Base-by-base conservation (phyloP, 37 sponge, comb jelly and placozoan genomes). In the Bolinopsis microptera region DNA sequence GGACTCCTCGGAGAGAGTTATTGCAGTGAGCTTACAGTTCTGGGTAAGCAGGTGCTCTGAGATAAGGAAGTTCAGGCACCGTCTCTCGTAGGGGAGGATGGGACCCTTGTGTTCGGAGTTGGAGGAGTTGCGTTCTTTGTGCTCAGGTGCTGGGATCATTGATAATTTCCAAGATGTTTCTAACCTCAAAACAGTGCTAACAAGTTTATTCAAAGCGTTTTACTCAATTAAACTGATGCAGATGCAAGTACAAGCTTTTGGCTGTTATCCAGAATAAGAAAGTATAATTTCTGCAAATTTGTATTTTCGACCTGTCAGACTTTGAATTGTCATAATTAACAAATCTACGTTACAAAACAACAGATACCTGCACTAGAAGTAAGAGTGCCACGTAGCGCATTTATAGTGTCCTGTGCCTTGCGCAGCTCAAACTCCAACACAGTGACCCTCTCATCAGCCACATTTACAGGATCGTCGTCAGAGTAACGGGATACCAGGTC, bases 401-500 rank as follows among this genome's bases (percentile, higher is more conserved):
- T 97, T 24, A 98, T 98, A 31, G 98, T 98, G 40, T 98, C 98
- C n/a, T 96, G 93, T 0, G 98, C 97, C 72, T 96, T 96, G 24
- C 98, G 93, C 76, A 98, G 83, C 93, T 98, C 98, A 95, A 96
- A 98, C 94, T 98, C 98, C 61, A 98, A 83, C 16, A 98, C 98
- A 93, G 68, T 30, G 18, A 98, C 96, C 92, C 95, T 75, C 39
- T 98, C 98, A 72, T 97, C 97, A 75, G 67, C 76, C 25, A 97
- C 96, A 48, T 76, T 94, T 67, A 93, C 95, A 35, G 92, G 38
- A n/a, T 95, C 96, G 76, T 96, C 96, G 92, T 98, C 98, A 18
- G 96, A 97, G 72, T 94, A 95, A 0, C 97, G 92, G 1, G 97
- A 95, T 77, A 98, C 90, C 90, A 86, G 69, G 76, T 98, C 98